Evolutionary conservation across 2,797 vertebrate species (phyloP), one percentile per base, ranked within the genome.

Genomic region (Acipenser oxyrinchus): DNA sequence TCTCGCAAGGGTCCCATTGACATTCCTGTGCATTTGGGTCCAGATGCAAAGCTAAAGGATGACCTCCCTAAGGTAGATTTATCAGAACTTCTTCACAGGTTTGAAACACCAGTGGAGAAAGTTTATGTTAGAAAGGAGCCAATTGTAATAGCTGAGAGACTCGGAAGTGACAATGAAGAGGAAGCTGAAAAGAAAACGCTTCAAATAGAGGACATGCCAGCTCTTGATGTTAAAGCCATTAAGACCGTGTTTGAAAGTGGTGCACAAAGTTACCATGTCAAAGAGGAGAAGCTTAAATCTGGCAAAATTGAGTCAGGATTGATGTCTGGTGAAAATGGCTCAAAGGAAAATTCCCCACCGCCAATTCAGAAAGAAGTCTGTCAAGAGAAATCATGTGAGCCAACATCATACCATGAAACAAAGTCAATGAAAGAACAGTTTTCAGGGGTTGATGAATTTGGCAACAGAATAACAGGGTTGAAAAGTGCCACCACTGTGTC

Each of bases 161-260:
- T 92, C n/a, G 79, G 79, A 6, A 88, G 84, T 9, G 89, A 89
- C 13, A 83, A 76, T 1, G 89, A 91, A 73, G 82, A 90, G 68
- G 80, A 89, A 73, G 74, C 70, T 65, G 77, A 83, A 72, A 82
- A 75, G 65, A 72, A 64, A 77, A 75, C 78, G 60, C 61, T 73
- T 64, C 70, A 79, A 66, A 74, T 88, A 68, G 82, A 89, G 73
- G 84, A 86, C 70, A 80, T 76, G 64, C 77, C 86, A 71, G 70
- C 75, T 74, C 89, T 91, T 79, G 86, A 89, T 79, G 83, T 89
- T 58, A 88, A 85, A 75, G 85, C 86, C 68, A 85, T 89, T 71
- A 88, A 83, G 86, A 86, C 87, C 80, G 80, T 86, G 79, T 91
- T 92, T 84, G 85, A 90, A 86, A 86, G 86, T 71, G 80, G 78